A percentile compares a stretch with the other conserved stretches of the same genome.
These are phyloP conservation scores for Amiota minor DNA, from an alignment of 2,888 invertebrate species.

Conservation along the genomic window DNA sequence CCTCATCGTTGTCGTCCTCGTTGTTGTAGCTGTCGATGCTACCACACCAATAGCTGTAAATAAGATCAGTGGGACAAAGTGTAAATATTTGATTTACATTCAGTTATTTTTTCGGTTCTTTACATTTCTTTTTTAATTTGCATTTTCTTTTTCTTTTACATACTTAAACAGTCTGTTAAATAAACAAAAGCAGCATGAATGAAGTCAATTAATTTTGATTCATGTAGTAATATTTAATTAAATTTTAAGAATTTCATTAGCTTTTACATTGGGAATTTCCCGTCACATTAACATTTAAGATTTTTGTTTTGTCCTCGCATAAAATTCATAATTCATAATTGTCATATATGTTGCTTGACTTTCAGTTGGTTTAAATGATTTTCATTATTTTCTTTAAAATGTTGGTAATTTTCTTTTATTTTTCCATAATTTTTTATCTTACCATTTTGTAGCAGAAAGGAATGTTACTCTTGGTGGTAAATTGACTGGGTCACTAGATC, in stretches of 20 bases:
- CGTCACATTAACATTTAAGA: too few species aligned
- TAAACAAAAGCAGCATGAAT: constrained; percentile 65
- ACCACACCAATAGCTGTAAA: too few species aligned
- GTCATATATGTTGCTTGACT: too few species aligned
- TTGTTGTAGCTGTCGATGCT: constrained; percentile 37
- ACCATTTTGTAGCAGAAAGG: neutral
- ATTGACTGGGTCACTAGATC: too few species aligned
- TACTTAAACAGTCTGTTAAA: constrained; percentile 46
- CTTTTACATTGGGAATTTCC: neutral
- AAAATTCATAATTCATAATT: too few species aligned
- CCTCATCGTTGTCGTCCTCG: constrained; percentile 32
- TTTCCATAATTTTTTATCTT: neutral
- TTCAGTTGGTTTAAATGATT: neutral
- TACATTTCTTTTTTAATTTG: too few species aligned
- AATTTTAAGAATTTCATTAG: constrained; percentile 26
- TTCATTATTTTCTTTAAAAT: neutral
- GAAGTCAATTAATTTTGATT: constrained; percentile 67
- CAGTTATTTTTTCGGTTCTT: too few species aligned
- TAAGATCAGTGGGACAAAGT: neutral
- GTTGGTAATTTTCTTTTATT: neutral
- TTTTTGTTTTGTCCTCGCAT: too few species aligned
- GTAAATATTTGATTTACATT: constrained; percentile 34
- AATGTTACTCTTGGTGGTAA: neutral
- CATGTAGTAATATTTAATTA: constrained; percentile 25
- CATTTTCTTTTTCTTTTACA: constrained; percentile 31